A percentile compares a stretch with the other conserved stretches of the same genome.
Evolutionary conservation across 2,797 vertebrate genomes (phyloP).

Genomic region (Clarias fuscus): DNA sequence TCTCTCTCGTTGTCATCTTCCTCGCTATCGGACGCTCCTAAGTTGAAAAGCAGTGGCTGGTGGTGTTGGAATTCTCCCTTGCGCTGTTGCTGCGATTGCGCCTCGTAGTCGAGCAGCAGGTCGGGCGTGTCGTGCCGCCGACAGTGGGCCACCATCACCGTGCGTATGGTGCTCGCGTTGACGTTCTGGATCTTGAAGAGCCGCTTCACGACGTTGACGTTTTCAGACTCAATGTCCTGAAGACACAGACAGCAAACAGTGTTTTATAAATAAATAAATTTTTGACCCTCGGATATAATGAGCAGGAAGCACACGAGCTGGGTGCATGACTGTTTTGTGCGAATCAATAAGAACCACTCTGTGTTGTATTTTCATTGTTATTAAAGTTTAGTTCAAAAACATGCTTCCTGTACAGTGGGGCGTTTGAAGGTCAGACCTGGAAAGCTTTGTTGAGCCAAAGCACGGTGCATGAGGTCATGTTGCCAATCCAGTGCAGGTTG

Average conservation of each 20-base stretch:
- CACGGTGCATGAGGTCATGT: slow-evolving; percentile 95
- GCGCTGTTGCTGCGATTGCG: slow-evolving; percentile 66
- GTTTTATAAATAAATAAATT: neutral
- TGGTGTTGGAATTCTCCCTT: slow-evolving; percentile 57
- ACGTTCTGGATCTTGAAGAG: slow-evolving; percentile 98
- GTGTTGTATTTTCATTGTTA: no score
- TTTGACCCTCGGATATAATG: neutral
- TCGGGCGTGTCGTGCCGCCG: slow-evolving; percentile 85
- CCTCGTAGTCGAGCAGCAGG: slow-evolving; percentile 82
- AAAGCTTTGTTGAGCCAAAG: slow-evolving; percentile 99
- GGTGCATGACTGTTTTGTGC: neutral
- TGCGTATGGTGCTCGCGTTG: slow-evolving; percentile 95
- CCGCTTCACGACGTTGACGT: slow-evolving; percentile 93
- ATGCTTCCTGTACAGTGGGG: neutral
- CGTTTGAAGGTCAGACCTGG: slow-evolving; percentile 77
- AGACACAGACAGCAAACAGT: neutral
- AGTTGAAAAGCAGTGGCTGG: slow-evolving; percentile 78
- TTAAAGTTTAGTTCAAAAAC: no score
- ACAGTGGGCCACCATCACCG: slow-evolving; percentile 96
- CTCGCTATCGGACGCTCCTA: slow-evolving; percentile 77
- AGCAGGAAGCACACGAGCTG: neutral
- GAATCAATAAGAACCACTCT: neutral
- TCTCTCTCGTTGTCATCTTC: slow-evolving; percentile 70
- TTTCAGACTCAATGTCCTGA: slow-evolving; percentile 94
- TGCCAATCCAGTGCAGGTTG: slow-evolving; percentile 94